phyloP scores from a whole-genome alignment of 1,140 invertebrate genomes.

The Caligus rogercresseyi region DNA sequence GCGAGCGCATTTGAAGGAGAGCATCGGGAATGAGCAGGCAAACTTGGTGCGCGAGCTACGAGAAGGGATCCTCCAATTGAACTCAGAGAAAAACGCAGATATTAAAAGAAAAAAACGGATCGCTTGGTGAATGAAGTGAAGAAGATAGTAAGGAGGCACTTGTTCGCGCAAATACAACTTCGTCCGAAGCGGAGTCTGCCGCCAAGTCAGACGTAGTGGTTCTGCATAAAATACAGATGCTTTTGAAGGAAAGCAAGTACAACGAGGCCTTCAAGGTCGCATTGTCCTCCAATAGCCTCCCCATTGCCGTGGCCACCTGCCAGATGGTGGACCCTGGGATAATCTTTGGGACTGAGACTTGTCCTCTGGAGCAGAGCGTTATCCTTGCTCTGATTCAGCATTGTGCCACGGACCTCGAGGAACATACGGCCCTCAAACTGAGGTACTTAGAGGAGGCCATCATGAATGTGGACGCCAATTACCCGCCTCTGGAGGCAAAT shows the following conservation, averaged over 20 bases:
- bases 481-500: slow-evolving; percentile 60
- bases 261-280: slow-evolving; percentile 33
- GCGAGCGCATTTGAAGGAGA: neutral
- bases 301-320: slow-evolving; percentile 62
- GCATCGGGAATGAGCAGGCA: neutral
- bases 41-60: neutral
- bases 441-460: slow-evolving; percentile 75
- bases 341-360: slow-evolving; percentile 48
- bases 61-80: neutral
- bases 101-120: neutral
- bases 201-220: neutral
- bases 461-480: slow-evolving; percentile 53
- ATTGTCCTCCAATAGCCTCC: slow-evolving; percentile 61
- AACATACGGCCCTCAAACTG: slow-evolving; percentile 68
- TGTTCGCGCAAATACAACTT: neutral
- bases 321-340: slow-evolving; percentile 52
- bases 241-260: neutral
- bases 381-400: slow-evolving; percentile 80
- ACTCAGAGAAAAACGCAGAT: neutral
- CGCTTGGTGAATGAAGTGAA: neutral
- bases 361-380: slow-evolving; percentile 59
- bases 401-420: slow-evolving; percentile 60
- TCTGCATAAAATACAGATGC: neutral
- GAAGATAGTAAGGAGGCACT: neutral
- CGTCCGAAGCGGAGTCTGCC: neutral